Conservation (phyloP, 2,888 invertebrate genomes). For the Tillus elongatus region DNA sequence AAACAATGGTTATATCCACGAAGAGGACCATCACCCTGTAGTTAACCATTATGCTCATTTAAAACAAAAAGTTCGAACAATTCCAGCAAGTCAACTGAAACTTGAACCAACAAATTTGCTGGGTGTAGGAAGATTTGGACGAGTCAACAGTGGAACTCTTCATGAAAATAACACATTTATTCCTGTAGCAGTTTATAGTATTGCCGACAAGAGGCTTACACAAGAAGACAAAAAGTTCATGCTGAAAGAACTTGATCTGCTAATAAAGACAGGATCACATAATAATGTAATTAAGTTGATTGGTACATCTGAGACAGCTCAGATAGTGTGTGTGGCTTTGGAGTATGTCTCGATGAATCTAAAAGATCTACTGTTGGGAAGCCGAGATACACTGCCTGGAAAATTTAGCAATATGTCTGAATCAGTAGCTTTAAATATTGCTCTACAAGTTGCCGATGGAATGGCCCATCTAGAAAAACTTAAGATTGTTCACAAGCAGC, state of each 20-base stretch:
- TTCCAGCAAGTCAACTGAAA: conserved; percentile 62
- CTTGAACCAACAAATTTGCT: conserved; percentile 58
- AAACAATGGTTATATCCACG: conserved; percentile 68
- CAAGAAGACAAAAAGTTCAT: conserved; percentile 43
- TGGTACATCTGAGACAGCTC: conserved; percentile 71
- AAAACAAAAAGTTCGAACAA: conserved; percentile 65
- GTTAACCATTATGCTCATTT: conserved; percentile 65
- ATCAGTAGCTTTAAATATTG: conserved; percentile 53
- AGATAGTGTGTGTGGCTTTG: conserved; percentile 63
- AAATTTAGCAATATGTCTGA: conserved; percentile 50
- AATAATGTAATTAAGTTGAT: conserved; percentile 64
- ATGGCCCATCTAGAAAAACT: conserved; percentile 59
- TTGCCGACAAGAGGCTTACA: conserved; percentile 47
- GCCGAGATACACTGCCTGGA: conserved; percentile 47
- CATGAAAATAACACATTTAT: conserved; percentile 51
- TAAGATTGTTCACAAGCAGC: conserved; percentile 60
- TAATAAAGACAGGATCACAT: conserved; percentile 61
- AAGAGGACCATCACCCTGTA: conserved; percentile 54
- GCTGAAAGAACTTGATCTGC: conserved; percentile 62
- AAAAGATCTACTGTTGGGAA: conserved; percentile 60
- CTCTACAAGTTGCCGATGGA: conserved; percentile 59
- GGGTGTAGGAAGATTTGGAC: conserved; percentile 69
- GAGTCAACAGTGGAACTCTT: conserved; percentile 62
- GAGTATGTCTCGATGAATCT: conserved; percentile 59
- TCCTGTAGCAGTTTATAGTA: conserved; percentile 55